phyloP scores from a whole-genome alignment of 2,797 vertebrate genomes.

The Furcifer pardalis region DNA sequence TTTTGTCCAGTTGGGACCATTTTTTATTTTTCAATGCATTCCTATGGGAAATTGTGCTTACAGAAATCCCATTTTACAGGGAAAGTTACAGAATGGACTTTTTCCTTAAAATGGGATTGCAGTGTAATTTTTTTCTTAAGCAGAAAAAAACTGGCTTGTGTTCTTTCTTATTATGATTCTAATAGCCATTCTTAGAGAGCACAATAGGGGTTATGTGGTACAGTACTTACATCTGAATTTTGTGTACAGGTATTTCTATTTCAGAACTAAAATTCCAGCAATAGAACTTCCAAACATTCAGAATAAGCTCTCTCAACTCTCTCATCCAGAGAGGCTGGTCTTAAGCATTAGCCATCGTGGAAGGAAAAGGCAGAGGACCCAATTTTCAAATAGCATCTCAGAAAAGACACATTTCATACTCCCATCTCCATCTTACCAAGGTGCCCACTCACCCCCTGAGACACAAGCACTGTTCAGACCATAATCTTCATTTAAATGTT shows the following conservation, averaged over 20 bases:
- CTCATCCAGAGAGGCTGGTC: not conserved
- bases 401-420: not conserved
- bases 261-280: not conserved
- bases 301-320: not conserved
- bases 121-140: not conserved
- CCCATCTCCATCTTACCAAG: constrained; percentile 9
- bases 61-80: no score
- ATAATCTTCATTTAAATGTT: constrained; percentile 42
- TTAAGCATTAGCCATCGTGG: not conserved
- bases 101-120: no score
- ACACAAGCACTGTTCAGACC: constrained; percentile 16
- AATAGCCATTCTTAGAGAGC: not conserved
- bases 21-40: no score
- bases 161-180: not conserved
- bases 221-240: not conserved
- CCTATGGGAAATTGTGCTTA: no score
- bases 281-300: not conserved
- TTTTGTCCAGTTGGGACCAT: no score
- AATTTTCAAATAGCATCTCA: not conserved
- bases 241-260: not conserved
- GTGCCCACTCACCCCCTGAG: constrained; percentile 28
- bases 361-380: not conserved
- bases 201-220: not conserved
- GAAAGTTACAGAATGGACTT: no score
- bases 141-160: not conserved